These are phyloP conservation scores for Muscicapa comitata DNA, from an alignment of 2,797 vertebrate genomes.

Conservation along the genomic window DNA sequence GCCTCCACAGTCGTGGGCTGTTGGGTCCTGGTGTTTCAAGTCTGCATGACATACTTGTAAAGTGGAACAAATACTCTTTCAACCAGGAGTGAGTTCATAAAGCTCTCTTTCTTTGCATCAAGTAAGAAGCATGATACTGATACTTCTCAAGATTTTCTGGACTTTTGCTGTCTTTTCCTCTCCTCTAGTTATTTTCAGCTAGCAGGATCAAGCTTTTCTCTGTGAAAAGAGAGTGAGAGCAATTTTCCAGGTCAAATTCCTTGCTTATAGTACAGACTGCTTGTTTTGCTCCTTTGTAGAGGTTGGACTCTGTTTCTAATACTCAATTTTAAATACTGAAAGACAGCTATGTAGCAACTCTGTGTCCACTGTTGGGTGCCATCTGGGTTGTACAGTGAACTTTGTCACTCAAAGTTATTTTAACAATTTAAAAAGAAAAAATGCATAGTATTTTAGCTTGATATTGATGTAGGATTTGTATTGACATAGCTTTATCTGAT, in stretches of 20 bases:
- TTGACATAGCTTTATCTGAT: background rate
- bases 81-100: background rate
- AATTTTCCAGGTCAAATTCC: background rate
- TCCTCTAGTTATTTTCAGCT: background rate
- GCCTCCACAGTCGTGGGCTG: background rate
- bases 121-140: background rate
- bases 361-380: background rate
- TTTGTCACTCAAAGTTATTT: background rate
- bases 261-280: background rate
- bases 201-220: background rate
- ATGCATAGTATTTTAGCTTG: background rate
- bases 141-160: background rate
- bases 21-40: background rate
- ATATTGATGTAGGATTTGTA: accelerated
- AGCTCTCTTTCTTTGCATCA: background rate
- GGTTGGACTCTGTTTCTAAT: accelerated
- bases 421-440: background rate
- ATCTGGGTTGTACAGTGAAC: background rate
- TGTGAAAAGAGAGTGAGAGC: background rate
- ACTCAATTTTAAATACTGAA: background rate
- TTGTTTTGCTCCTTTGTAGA: background rate
- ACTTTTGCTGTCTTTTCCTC: background rate
- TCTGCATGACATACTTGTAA: background rate
- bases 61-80: background rate
- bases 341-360: background rate